A percentile compares a stretch with the other conserved stretches of the same genome.
Evolutionary conservation across 2,797 vertebrate species (phyloP).

Genomic region (Geotrypetes seraphini): DNA sequence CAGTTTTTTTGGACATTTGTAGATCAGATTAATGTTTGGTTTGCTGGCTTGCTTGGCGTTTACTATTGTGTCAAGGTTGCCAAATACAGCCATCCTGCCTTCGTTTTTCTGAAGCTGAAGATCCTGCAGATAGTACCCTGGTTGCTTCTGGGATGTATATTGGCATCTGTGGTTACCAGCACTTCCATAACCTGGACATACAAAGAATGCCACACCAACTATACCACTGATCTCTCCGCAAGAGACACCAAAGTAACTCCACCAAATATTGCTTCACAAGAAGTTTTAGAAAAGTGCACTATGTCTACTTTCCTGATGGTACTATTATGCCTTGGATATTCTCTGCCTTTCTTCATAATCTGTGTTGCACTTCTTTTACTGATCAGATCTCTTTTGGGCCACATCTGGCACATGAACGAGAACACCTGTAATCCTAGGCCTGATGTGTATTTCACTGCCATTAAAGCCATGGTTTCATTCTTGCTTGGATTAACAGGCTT

Average conservation of each 20-base stretch:
- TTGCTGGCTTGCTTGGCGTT: neutral
- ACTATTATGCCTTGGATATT: neutral
- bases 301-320: neutral
- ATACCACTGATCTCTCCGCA: neutral
- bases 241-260: neutral
- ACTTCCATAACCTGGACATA: no score
- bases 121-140: neutral
- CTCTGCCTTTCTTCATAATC: neutral
- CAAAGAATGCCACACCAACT: no score
- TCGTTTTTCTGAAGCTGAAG: neutral
- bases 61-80: neutral
- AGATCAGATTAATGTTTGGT: neutral
- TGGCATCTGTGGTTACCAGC: neutral
- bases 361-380: neutral
- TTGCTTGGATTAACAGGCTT: neutral
- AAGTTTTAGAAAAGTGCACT: neutral
- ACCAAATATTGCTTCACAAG: neutral
- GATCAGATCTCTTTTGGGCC: neutral
- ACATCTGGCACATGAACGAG: neutral
- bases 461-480: neutral
- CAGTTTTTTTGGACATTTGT: neutral
- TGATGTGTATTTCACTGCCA: neutral
- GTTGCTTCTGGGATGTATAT: neutral
- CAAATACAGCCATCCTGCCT: neutral
- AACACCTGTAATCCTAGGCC: neutral